Percentiles rank a stretch among this genome's conserved stretches.
Evolutionary conservation across 2,888 invertebrate species (phyloP).

Genomic region (Ariolimax columbianus): DNA sequence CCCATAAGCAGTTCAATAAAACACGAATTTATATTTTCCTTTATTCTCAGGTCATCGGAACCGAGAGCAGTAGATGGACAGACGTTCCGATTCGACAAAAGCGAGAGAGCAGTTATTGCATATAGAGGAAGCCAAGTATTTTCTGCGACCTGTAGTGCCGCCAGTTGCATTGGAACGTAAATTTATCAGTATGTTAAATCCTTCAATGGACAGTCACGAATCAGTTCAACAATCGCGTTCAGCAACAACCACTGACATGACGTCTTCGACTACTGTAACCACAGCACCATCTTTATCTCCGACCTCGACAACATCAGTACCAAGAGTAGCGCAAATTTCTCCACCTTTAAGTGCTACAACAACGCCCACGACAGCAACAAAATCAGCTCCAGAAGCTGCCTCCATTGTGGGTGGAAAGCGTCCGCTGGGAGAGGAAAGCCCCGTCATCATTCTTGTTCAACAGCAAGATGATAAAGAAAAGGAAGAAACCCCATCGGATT

Average conservation of each 20-base stretch:
- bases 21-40: background rate
- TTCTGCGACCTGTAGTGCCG: constrained; percentile 64
- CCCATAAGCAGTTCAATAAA: background rate
- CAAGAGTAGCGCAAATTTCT: constrained; percentile 49
- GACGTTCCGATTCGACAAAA: constrained; percentile 57
- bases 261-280: constrained; percentile 2
- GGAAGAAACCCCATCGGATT: constrained; percentile 17
- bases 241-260: constrained; percentile 25
- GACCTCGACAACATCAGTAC: constrained; percentile 52
- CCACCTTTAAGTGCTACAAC: constrained; percentile 57
- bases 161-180: constrained; percentile 68
- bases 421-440: constrained; percentile 62
- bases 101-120: constrained; percentile 61
- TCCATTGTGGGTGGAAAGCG: constrained; percentile 69
- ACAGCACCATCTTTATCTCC: background rate
- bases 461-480: constrained; percentile 44
- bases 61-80: constrained; percentile 51
- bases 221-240: background rate
- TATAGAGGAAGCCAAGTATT: constrained; percentile 64
- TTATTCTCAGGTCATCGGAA: constrained; percentile 26
- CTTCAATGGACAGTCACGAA: constrained; percentile 48
- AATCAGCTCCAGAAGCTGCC: constrained; percentile 50
- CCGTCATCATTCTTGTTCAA: constrained; percentile 32
- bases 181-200: constrained; percentile 66
- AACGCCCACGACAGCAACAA: constrained; percentile 20